These are phyloP conservation scores for Paracanthobrama guichenoti DNA, from an alignment of 2,113 vertebrate genomes.

Conservation along the genomic window DNA sequence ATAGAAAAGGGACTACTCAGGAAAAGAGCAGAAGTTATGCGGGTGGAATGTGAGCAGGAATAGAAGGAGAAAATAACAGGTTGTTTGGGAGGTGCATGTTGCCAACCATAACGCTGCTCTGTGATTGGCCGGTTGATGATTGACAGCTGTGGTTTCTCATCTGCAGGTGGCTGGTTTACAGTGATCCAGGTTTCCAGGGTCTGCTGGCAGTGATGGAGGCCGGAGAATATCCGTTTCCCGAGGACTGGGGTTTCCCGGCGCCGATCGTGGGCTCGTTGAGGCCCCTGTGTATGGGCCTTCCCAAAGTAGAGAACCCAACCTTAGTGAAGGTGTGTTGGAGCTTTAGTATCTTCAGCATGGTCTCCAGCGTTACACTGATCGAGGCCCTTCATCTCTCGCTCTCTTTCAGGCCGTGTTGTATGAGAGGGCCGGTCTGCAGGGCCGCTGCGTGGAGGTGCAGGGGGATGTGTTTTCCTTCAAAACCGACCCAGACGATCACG, in stretches of 20 bases:
- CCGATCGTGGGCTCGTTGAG: slow-evolving; percentile 87
- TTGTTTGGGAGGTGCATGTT: not conserved
- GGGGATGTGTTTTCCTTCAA: slow-evolving; percentile 76
- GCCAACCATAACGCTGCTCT: not conserved
- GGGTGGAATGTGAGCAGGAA: not conserved
- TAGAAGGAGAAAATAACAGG: not conserved
- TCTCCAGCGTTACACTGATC: not conserved
- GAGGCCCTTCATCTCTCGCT: not conserved
- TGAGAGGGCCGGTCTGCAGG: slow-evolving; percentile 87
- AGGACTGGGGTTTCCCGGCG: slow-evolving; percentile 84
- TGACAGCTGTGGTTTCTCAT: not conserved
- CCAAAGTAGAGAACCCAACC: slow-evolving; percentile 87
- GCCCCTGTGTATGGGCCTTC: slow-evolving; percentile 89
- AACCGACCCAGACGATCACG: slow-evolving; percentile 40
- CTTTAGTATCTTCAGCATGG: too few relatives aligned
- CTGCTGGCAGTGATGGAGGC: slow-evolving; percentile 83
- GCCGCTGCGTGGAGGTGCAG: slow-evolving; percentile 80
- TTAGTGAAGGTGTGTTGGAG: slow-evolving; percentile 82
- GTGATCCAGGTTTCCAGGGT: slow-evolving; percentile 88
- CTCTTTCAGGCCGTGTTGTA: slow-evolving; percentile 80
- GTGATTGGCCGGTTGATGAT: not conserved
- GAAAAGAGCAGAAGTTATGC: not conserved
- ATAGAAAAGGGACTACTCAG: not conserved
- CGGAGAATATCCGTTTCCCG: slow-evolving; percentile 85
- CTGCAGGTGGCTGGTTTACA: slow-evolving; percentile 88